phyloP scores from a whole-genome alignment of 2,113 vertebrate genomes.

The Theristicus caerulescens region DNA sequence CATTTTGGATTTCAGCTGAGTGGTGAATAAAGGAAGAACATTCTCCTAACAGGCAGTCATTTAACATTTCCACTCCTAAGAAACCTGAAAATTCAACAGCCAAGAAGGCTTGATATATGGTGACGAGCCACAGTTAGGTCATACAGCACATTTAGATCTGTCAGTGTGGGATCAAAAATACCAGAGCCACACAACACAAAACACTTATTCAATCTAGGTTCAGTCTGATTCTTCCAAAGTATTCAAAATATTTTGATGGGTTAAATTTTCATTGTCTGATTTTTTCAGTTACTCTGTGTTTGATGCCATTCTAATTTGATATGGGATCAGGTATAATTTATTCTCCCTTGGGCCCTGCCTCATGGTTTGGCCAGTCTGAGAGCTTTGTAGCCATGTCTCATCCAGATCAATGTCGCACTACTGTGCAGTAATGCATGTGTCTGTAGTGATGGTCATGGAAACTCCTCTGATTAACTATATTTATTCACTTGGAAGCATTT shows the following conservation, averaged over 20 bases:
- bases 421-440: fast-evolving
- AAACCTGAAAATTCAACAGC: not conserved
- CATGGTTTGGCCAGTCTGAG: not conserved
- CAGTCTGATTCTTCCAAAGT: not conserved
- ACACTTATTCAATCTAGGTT: not conserved
- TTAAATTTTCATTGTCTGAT: not conserved
- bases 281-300: not conserved
- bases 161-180: not conserved
- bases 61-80: not conserved
- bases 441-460: not conserved
- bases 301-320: not conserved
- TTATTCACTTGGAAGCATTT: not conserved
- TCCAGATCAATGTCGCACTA: not conserved
- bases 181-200: not conserved
- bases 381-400: not conserved
- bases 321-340: too few relatives aligned
- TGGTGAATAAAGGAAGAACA: not conserved
- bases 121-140: not conserved
- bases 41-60: not conserved
- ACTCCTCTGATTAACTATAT: not conserved
- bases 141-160: not conserved
- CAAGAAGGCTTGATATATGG: not conserved
- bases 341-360: not conserved
- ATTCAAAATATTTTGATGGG: not conserved
- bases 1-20: not conserved